Evolutionary conservation across 2,113 vertebrate species (phyloP).

Genomic region (Gymnorhina tibicen): DNA sequence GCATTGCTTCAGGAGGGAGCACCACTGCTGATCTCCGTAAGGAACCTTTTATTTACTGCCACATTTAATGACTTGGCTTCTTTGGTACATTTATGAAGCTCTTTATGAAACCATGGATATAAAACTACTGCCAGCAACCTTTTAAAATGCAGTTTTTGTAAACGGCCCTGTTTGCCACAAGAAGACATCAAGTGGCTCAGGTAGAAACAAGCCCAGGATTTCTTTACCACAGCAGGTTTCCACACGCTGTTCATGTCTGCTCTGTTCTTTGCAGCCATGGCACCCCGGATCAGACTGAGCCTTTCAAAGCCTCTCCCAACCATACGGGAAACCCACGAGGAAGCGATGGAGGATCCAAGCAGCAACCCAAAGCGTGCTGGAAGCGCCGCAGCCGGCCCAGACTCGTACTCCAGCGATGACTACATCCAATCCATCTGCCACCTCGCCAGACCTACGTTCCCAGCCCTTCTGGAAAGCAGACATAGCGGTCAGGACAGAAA

Average conservation of each 20-base stretch:
- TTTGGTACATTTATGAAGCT: background rate
- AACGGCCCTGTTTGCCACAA: background rate
- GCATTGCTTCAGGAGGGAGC: background rate
- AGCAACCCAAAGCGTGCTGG: constrained; percentile 41
- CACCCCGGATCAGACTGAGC: constrained; percentile 71
- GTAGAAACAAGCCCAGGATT: background rate
- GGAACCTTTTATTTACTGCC: background rate
- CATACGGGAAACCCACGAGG: constrained; percentile 77
- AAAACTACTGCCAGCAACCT: background rate
- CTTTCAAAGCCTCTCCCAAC: constrained; percentile 79
- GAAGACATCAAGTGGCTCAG: background rate
- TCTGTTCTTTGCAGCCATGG: constrained; percentile 74
- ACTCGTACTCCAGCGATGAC: constrained; percentile 68
- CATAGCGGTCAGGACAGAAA: background rate
- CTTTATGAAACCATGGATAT: background rate
- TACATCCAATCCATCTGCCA: constrained; percentile 89
- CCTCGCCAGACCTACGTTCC: constrained; percentile 80
- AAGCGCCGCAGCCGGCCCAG: background rate
- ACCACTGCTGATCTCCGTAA: background rate
- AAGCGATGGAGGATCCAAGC: constrained; percentile 62
- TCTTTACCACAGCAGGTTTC: background rate
- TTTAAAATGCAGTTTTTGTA: background rate
- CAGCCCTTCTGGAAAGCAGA: constrained; percentile 25
- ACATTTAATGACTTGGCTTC: background rate
- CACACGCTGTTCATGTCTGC: background rate